Conservation (phyloP, 2,113 vertebrate genomes). For the Columba livia region DNA sequence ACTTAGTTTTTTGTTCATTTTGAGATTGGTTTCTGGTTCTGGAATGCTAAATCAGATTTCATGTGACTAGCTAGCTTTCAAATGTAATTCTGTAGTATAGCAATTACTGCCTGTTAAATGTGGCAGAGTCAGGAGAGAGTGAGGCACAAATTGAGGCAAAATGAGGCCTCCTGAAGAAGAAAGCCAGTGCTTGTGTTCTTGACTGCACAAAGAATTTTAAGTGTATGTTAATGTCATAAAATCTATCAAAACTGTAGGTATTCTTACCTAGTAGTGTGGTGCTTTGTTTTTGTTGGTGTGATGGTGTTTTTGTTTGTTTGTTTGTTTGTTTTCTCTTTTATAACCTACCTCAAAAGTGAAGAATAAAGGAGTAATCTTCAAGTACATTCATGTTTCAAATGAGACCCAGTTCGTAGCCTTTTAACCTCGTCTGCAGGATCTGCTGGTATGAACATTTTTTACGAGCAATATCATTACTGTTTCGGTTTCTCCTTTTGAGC, state of each 20-base stretch:
- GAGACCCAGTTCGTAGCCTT: neutral
- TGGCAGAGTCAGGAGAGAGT: neutral
- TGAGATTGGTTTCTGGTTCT: neutral
- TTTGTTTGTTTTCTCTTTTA: neutral
- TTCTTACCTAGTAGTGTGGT: neutral
- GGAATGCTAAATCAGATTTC: neutral
- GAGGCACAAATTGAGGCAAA: neutral
- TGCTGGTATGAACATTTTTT: neutral
- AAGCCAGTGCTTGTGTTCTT: neutral
- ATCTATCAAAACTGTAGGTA: neutral
- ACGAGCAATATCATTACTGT: neutral
- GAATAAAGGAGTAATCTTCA: neutral
- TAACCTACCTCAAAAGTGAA: neutral
- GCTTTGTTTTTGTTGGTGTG: neutral
- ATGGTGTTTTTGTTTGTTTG: too few relatives aligned
- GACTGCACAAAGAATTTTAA: neutral
- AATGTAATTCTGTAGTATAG: neutral
- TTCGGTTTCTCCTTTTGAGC: neutral
- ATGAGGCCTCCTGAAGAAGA: neutral
- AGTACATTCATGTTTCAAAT: neutral
- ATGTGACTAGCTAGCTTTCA: neutral
- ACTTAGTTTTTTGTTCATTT: neutral
- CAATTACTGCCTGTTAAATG: neutral
- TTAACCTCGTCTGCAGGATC: neutral
- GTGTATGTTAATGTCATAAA: neutral